Evolutionary conservation across 2,888 invertebrate genomes (phyloP).

Genomic region (Cosmia trapezina): DNA sequence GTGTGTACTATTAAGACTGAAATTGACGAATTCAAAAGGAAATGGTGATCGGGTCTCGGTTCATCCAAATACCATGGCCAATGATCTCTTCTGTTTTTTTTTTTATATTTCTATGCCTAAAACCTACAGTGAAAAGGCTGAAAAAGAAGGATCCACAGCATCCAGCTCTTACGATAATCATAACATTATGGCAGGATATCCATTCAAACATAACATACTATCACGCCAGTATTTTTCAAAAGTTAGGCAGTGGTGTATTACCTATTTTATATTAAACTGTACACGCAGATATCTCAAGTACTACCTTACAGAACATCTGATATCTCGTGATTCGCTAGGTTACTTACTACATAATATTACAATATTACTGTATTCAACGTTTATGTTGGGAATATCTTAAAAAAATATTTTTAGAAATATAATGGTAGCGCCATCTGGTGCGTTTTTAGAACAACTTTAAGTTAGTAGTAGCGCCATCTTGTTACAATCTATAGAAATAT

Average conservation of each 20-base stretch:
- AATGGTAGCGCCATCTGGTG: slow-evolving; percentile 32
- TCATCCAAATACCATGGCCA: too few relatives aligned
- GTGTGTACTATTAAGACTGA: too few relatives aligned
- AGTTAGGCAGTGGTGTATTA: background rate
- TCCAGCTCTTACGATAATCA: background rate
- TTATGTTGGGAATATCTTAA: background rate
- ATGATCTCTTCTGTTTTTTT: too few relatives aligned
- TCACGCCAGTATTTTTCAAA: background rate
- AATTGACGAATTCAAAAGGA: too few relatives aligned
- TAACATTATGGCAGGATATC: background rate
- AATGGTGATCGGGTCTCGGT: too few relatives aligned
- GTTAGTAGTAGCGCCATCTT: slow-evolving; percentile 43
- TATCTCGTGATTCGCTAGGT: background rate
- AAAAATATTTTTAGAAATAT: background rate
- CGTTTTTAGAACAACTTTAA: background rate
- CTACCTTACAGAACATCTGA: background rate
- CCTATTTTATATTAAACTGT: too few relatives aligned
- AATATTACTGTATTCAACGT: background rate
- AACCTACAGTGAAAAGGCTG: too few relatives aligned
- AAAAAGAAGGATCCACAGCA: too few relatives aligned
- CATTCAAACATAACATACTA: background rate
- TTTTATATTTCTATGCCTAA: too few relatives aligned
- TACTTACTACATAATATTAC: background rate
- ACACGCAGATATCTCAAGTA: too few relatives aligned
- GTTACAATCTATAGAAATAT: background rate